Base-by-base conservation (phyloP, 1,140 invertebrate species). In the Olivierus martensii region DNA sequence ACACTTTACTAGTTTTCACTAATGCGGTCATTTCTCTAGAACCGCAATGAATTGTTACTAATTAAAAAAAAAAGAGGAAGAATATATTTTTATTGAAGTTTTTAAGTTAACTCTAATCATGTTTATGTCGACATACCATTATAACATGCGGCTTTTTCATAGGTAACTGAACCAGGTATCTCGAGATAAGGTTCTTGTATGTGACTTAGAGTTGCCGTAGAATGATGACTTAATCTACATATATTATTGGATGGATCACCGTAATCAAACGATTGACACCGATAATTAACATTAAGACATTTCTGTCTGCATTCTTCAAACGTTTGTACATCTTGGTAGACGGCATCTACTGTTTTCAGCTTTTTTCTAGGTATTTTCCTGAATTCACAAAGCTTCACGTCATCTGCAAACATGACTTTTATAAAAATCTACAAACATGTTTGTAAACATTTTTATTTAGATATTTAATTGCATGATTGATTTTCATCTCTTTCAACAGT, bases 211-310 rank as follows among this genome's bases (percentile, higher is more conserved):
- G 89, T 90, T 21, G 87, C 83, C 51, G 83, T 76, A 17, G 86
- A 84, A 65, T 93, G 87, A 74, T 93, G 89, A 60, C 84, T 88
- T 9, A 92, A 75, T 53, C 90, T 77, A 71, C 90, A 93, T 3
- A 93, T 87, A 73, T 85, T 81, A 61, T 91, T 86, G 28, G 86
- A 85, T 18, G 88, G 90, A 62, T 91, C 88, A 14, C 86, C 87
- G 65, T 87, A 91, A 69, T 93, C 89, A 66, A 88, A 94, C 0
- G 87, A 90, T 65, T 91, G 87, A 67, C 89, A 94, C 63, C 82
- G 74, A 69, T 77, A 78, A 10, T 85, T 83, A 6, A 87, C 87
- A 62, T 83, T 87, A 22, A 92, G 73, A 65, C 89, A 93, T 34
- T 90, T 74, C 58, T 90, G 84, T 44, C 86, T 77, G 59, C 74